Evolutionary conservation across 2,888 invertebrate genomes (phyloP).

Genomic region (Cryptocheilus praepositus): DNA sequence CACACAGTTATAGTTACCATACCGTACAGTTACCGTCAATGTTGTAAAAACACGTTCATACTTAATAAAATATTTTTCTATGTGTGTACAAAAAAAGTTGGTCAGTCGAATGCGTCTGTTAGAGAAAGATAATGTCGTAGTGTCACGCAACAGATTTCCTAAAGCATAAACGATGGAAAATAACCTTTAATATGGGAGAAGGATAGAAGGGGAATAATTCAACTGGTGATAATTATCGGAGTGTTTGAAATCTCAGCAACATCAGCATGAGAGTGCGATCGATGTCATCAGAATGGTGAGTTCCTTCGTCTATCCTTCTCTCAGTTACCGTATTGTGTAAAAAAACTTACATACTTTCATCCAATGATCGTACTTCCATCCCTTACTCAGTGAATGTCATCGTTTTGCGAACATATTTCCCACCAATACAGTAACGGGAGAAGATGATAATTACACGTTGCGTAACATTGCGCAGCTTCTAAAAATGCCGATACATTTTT

Average conservation of each 20-base stretch:
- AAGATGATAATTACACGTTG: slow-evolving; percentile 25
- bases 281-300: slow-evolving; percentile 69
- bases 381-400: slow-evolving; percentile 4
- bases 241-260: slow-evolving; percentile 60
- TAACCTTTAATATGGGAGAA: slow-evolving; percentile 66
- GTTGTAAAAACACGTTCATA: slow-evolving; percentile 56
- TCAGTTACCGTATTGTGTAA: slow-evolving; percentile 61
- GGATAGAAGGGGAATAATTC: slow-evolving; percentile 70
- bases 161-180: slow-evolving; percentile 5
- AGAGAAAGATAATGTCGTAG: slow-evolving; percentile 38
- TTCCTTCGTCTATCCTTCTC: slow-evolving; percentile 75
- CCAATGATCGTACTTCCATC: not conserved
- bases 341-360: not conserved
- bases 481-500: slow-evolving; percentile 19
- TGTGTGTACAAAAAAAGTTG: slow-evolving; percentile 26
- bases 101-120: slow-evolving; percentile 23
- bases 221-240: slow-evolving; percentile 51
- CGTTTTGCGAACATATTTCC: slow-evolving; percentile 15
- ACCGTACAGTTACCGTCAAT: slow-evolving; percentile 5
- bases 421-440: slow-evolving; percentile 58
- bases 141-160: slow-evolving; percentile 30
- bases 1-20: not conserved
- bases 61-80: slow-evolving; percentile 38
- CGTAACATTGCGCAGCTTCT: not conserved
- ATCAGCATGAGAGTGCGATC: slow-evolving; percentile 46